A percentile compares a stretch with the other conserved stretches of the same genome.
Conservation (phyloP, 1,140 invertebrate species). For the Sarcophaga bullata region DNA sequence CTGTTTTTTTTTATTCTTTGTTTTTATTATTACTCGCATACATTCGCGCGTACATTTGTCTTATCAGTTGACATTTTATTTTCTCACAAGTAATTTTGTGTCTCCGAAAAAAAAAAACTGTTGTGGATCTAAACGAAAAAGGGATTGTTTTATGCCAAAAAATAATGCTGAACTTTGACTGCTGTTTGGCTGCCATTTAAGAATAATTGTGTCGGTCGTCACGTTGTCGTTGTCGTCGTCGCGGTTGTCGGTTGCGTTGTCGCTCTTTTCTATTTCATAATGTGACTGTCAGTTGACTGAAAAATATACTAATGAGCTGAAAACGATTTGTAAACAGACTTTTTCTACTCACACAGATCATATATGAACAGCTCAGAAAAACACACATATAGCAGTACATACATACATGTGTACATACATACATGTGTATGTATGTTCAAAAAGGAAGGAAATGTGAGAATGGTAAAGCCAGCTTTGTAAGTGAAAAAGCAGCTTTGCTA, state of each 20-base stretch:
- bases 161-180: neutral
- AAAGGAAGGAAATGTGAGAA: neutral
- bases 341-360: neutral
- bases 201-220: too few relatives aligned
- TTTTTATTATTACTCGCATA: neutral
- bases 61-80: slow-evolving; percentile 11
- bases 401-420: neutral
- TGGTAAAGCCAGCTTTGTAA: slow-evolving; percentile 16
- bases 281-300: slow-evolving; percentile 3
- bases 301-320: slow-evolving; percentile 37
- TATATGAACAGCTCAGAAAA: neutral
- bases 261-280: neutral
- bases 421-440: neutral
- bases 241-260: neutral
- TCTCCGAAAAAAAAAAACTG: neutral
- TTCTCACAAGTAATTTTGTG: neutral
- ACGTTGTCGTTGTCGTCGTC: too few relatives aligned
- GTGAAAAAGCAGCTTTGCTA: neutral
- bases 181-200: neutral
- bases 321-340: slow-evolving; percentile 32
- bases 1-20: too few relatives aligned
- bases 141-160: neutral
- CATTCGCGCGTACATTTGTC: neutral
- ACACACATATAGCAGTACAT: neutral
- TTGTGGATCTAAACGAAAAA: too few relatives aligned